Evolutionary conservation across 2,888 invertebrate genomes (phyloP), one percentile per base, ranked within the genome.

Genomic region (Calliphora vomitoria): DNA sequence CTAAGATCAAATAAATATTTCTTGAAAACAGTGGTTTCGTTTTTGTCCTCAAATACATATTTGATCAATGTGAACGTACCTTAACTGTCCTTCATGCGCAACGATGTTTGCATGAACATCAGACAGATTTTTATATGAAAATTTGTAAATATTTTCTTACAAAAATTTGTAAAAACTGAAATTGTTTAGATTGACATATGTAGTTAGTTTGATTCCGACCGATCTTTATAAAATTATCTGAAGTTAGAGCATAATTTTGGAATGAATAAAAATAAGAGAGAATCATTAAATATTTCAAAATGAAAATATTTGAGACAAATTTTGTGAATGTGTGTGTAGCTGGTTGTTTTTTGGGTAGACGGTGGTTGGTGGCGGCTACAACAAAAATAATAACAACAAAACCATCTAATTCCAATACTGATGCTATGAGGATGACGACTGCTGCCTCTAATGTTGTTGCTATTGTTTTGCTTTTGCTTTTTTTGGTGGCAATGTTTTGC

Each of bases 351-450:
- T 18, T 15, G 20, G 35, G 18, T 68, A 80, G 71, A 80, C 50
- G 8, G 60, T 25, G 53, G 58, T 20, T 82, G 41, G 55, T 82
- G 82, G 55, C 64, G 64, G 18, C 62, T 68, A 53, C 35, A 69
- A 68, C 15, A 38, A n/a, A 55, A 60, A 44, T 11, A 44, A 44
- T 13, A 44, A 82, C 76, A 78, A 58, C 41, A 55, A 44, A 38
- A 68, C 31, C 47, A 31, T 85, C 81, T 85, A 85, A 81, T 76
- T 53, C 72, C 60, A 72, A 72, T 66, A 25, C 38, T 69, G 31
- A 76, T n/a, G 50, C 11, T 69, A 4, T 53, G 20, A 53, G 35
- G 50, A 58, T 55, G 62, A 76, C 47, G 64, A 15, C 38, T 50
- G 31, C 64, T 64, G 50, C 35, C 18, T 31, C 20, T 20, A 50